These are phyloP conservation scores for Drosophila niveifrons DNA, from an alignment of 2,888 invertebrate genomes.

Conservation along the genomic window DNA sequence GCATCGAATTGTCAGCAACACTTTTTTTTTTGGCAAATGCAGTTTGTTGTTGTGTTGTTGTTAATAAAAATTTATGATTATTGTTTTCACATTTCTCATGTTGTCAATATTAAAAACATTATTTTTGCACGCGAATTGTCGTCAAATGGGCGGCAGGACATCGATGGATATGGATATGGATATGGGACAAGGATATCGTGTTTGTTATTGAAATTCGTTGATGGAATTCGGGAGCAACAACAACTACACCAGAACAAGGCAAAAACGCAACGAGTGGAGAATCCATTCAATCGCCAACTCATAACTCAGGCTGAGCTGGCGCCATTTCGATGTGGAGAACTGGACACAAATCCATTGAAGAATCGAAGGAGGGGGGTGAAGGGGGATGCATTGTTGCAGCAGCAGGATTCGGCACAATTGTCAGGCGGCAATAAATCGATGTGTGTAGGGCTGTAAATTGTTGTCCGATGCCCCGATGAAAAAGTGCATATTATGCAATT, in stretches of 20 bases:
- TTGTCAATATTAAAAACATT: slow-evolving; percentile 85
- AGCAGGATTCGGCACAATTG: slow-evolving; percentile 79
- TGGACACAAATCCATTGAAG: slow-evolving; percentile 72
- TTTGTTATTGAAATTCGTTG: slow-evolving; percentile 80
- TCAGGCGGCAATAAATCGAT: slow-evolving; percentile 85
- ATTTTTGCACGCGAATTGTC: slow-evolving; percentile 82
- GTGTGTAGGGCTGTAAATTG: slow-evolving; percentile 84
- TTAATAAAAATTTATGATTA: slow-evolving; percentile 85
- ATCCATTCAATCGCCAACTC: slow-evolving; percentile 77
- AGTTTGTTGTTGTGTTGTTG: slow-evolving; percentile 50
- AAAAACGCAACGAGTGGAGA: slow-evolving; percentile 24
- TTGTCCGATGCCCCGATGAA: slow-evolving; percentile 77
- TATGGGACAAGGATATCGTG: slow-evolving; percentile 37
- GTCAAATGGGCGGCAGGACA: slow-evolving; percentile 56
- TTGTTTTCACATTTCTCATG: slow-evolving; percentile 85
- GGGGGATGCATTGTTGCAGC: slow-evolving; percentile 63
- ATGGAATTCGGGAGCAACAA: slow-evolving; percentile 80
- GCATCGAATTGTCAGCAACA: slow-evolving; percentile 38
- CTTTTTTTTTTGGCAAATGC: slow-evolving; percentile 56
- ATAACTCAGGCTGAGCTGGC: slow-evolving; percentile 70
- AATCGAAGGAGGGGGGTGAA: neutral
- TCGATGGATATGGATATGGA: slow-evolving; percentile 26
- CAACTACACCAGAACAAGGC: slow-evolving; percentile 30
- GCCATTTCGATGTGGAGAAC: slow-evolving; percentile 50
- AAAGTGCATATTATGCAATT: slow-evolving; percentile 84